Evolutionary conservation across 2,113 vertebrate species (phyloP).

Genomic region (Corvus moneduloides): DNA sequence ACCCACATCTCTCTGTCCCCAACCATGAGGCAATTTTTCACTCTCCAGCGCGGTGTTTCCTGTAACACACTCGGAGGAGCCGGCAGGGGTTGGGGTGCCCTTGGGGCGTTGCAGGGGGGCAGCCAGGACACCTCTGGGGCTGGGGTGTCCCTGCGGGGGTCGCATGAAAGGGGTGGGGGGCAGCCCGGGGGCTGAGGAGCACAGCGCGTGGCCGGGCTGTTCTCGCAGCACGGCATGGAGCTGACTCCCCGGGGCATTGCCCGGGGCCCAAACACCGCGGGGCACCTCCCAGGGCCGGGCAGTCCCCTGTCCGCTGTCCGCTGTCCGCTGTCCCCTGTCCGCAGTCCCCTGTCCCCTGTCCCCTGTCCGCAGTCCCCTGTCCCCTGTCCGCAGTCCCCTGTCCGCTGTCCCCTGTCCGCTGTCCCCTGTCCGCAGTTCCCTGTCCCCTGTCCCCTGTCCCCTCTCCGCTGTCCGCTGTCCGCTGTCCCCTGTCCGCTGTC

Average conservation of each 20-base stretch:
- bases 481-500: too few relatives aligned
- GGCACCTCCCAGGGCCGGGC: accelerated
- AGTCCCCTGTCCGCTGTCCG: not conserved
- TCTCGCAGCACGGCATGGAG: not conserved
- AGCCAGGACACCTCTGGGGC: not conserved
- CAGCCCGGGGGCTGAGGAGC: not conserved
- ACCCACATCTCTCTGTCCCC: not conserved
- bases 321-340: not conserved
- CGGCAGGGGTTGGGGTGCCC: not conserved
- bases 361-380: too few relatives aligned
- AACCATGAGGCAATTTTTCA: not conserved
- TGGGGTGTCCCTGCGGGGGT: not conserved
- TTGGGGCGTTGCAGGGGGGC: accelerated
- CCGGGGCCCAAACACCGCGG: not conserved
- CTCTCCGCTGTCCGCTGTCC: too few relatives aligned
- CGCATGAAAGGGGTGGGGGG: not conserved
- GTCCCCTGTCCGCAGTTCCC: too few relatives aligned
- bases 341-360: not conserved
- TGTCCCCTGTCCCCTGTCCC: too few relatives aligned
- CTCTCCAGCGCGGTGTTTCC: accelerated
- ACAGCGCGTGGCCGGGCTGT: accelerated
- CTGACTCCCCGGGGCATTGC: accelerated
- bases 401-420: too few relatives aligned
- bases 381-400: too few relatives aligned
- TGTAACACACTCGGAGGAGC: not conserved